Conservation (phyloP, 2,888 invertebrate genomes). For the Drosophila leonis region DNA sequence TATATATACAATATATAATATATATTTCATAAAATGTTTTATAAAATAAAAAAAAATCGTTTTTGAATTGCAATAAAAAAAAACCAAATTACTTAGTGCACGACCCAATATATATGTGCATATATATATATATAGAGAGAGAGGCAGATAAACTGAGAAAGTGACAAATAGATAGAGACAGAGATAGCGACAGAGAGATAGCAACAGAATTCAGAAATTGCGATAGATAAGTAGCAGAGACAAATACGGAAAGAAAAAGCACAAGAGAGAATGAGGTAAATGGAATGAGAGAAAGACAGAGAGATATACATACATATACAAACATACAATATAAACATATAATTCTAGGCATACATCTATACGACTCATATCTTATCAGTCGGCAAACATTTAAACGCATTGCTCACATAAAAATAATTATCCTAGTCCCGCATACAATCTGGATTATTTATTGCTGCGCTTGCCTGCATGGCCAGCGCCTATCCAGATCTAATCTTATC, state of each 20-base stretch:
- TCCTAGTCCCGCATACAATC: background rate
- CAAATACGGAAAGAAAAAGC: background rate
- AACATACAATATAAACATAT: too few species aligned
- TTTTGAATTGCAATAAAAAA: too few species aligned
- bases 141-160: too few species aligned
- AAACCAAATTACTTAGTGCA: too few species aligned
- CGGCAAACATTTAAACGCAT: background rate
- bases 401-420: background rate
- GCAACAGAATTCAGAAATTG: background rate
- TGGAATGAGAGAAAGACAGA: background rate
- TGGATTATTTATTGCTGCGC: background rate
- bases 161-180: background rate
- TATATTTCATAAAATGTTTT: too few species aligned
- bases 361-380: conserved; percentile 1
- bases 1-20: too few species aligned
- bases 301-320: background rate
- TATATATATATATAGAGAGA: too few species aligned
- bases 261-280: background rate
- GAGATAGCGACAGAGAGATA: background rate
- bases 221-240: background rate
- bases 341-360: background rate
- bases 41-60: too few species aligned
- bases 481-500: background rate
- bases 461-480: background rate
- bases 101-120: too few species aligned